Evolutionary conservation across 2,797 vertebrate species (phyloP).

Genomic region (Cygnus olor): DNA sequence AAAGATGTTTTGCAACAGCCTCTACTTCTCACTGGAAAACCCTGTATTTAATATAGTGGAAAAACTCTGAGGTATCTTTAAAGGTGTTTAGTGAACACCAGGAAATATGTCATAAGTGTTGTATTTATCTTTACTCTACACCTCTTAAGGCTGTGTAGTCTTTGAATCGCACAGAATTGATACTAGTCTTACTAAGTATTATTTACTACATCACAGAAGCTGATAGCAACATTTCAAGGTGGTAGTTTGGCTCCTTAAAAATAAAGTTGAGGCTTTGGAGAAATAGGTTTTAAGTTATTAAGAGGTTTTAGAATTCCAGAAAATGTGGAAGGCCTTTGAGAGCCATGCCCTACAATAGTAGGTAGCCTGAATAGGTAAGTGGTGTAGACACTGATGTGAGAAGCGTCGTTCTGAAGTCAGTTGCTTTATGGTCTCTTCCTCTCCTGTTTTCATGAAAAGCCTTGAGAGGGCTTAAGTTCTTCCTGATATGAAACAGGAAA

Average conservation of each 20-base stretch:
- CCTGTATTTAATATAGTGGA: not conserved
- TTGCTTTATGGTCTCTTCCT: not conserved
- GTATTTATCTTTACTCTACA: not conserved
- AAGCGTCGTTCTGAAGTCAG: not conserved
- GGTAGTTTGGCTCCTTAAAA: not conserved
- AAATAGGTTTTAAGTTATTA: not conserved
- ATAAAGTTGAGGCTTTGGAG: not conserved
- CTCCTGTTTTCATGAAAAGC: not conserved
- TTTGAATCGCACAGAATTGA: not conserved
- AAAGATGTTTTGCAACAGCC: not conserved
- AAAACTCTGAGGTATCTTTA: not conserved
- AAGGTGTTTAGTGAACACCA: not conserved
- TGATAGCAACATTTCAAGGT: not conserved
- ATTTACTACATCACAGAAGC: not conserved
- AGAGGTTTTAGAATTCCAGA: not conserved
- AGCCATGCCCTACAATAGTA: not conserved
- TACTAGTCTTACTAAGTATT: not conserved
- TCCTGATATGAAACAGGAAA: constrained; percentile 51
- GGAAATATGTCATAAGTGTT: not conserved
- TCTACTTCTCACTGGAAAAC: not conserved
- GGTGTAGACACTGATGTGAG: not conserved
- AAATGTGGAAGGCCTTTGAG: not conserved
- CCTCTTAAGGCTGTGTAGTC: not conserved
- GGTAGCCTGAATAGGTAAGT: not conserved
- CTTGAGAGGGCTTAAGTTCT: constrained; percentile 20